Conservation (phyloP, 2,888 invertebrate species). For the Gastrophysa polygoni region DNA sequence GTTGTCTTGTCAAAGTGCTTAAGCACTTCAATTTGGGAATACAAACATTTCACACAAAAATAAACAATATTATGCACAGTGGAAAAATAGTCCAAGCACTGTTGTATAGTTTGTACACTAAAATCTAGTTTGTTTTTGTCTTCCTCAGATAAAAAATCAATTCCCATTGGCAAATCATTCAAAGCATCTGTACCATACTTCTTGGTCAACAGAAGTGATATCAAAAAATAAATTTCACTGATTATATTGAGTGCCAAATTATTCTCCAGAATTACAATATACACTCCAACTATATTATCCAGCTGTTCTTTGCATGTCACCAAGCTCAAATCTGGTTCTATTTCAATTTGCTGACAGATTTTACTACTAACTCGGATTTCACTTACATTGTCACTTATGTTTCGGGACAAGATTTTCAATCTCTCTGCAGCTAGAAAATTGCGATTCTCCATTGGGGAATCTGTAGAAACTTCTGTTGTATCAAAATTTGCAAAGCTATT, state of each 20-base stretch:
- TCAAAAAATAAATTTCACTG: slow-evolving; percentile 72
- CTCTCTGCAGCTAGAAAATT: slow-evolving; percentile 42
- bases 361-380: not conserved
- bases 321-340: slow-evolving; percentile 58
- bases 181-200: slow-evolving; percentile 47
- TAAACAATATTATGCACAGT: slow-evolving; percentile 74
- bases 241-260: slow-evolving; percentile 69
- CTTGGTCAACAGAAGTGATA: slow-evolving; percentile 67
- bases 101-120: not conserved
- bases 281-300: slow-evolving; percentile 64
- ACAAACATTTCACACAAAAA: slow-evolving; percentile 73
- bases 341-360: slow-evolving; percentile 38
- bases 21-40: slow-evolving; percentile 64
- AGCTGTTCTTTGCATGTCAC: slow-evolving; percentile 63
- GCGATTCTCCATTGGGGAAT: slow-evolving; percentile 33
- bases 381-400: slow-evolving; percentile 13
- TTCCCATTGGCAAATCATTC: slow-evolving; percentile 27
- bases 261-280: slow-evolving; percentile 64
- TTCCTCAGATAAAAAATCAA: slow-evolving; percentile 30
- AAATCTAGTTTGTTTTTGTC: slow-evolving; percentile 10
- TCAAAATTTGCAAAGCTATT: slow-evolving; percentile 50
- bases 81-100: slow-evolving; percentile 54
- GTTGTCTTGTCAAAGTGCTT: slow-evolving; percentile 68
- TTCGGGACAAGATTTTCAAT: slow-evolving; percentile 38
- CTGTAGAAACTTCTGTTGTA: slow-evolving; percentile 30